Base-by-base conservation (phyloP, 2,888 invertebrate genomes). In the Acanthosepion lycidas region DNA sequence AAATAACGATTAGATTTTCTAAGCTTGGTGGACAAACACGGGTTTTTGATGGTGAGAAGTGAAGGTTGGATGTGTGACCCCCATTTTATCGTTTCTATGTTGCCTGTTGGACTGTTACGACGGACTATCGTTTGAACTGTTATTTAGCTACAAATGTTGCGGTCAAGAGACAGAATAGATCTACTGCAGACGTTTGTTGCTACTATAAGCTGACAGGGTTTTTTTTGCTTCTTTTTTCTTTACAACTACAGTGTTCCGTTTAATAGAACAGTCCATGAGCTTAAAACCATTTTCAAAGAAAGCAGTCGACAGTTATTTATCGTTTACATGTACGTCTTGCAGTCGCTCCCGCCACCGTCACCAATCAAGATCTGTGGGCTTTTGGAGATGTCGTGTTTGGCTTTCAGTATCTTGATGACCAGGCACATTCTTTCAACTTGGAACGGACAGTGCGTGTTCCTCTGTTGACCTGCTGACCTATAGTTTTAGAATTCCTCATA, bases 401-500 rank as follows among this genome's bases (percentile, higher is more conserved):
- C 23, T 64, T 78, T 33, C 59, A 78, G 78, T 78, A n/a, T 78
- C 18, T 78, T 33, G 78, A 78, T 78, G 78, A 78, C n/a, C 8
- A 78, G 18, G 78, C 78, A 78, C 78, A 78, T 78, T 78, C 78
- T 78, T 78, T 1, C 9, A 26, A 64, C 4, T 64, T 64, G 64
- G 28, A 33, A n/a, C 78, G n/a, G 78, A 33, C 78, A 78, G n/a
- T 78, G 12, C 15, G n/a, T 78, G n/a, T 78, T n/a, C 78, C 15
- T 78, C 78, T n/a, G 78, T 78, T n/a, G 78, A 78, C n/a, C 78
- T 78, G n/a, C n/a, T 78, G 78, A 78, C 78, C n/a, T n/a, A 15
- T 6, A n/a, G 78, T 15, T 18, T 2, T 78, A 15, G n/a, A 78
- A 78, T 78, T 59, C 59, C 59, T 0, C n/a, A 78, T 78, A 78